Base-by-base conservation (phyloP, 2,888 invertebrate genomes). In the Agrochola macilenta region DNA sequence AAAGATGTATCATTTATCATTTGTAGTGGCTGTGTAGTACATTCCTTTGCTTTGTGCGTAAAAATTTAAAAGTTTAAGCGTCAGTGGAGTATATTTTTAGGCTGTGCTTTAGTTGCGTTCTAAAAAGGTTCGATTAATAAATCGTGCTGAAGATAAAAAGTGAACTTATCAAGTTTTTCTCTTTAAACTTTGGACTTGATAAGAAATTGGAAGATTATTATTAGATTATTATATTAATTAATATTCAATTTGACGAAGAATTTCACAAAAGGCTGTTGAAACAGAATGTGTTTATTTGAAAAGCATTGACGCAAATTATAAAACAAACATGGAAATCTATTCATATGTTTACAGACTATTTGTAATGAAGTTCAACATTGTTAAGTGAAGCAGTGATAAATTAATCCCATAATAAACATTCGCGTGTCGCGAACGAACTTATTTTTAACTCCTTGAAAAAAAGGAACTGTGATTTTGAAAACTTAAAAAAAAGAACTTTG, bases 291-390 rank as follows among this genome's bases (percentile, higher is more conserved):
- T 69, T 8, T 78, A 63, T 69, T 75, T 78, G 35, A 74, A 80
- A 73, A 65, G 65, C 39, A 68, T 79, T 86, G 76, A 82, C 76
- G 76, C 63, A 81, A 65, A 49, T 71, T 69, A 77, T 82, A 74
- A 69, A 72, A 79, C 78, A 88, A 96, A 92, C 90, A 96, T 96
- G 96, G 96, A 93, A 91, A 92, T 96, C 90, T 95, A 93, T 91
- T 95, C 96, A 46, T 96, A 96, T 85, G 95, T 96, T 0, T 96
- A 96, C 85, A 92, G 96, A 89, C 92, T 96, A 71, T 96, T 96
- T 90, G 96, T 96, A 9, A 96, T 95, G 95, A 88, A 91, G 70
- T 71, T 69, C 82, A 87, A 88, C 73, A 89, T 90, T 76, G 82
- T 91, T 4, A 91, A 92, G 91, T 92, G 91, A 91, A 54, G 12